These are phyloP conservation scores for Crax fasciolata DNA, from an alignment of 2,797 vertebrate genomes.

Conservation along the genomic window DNA sequence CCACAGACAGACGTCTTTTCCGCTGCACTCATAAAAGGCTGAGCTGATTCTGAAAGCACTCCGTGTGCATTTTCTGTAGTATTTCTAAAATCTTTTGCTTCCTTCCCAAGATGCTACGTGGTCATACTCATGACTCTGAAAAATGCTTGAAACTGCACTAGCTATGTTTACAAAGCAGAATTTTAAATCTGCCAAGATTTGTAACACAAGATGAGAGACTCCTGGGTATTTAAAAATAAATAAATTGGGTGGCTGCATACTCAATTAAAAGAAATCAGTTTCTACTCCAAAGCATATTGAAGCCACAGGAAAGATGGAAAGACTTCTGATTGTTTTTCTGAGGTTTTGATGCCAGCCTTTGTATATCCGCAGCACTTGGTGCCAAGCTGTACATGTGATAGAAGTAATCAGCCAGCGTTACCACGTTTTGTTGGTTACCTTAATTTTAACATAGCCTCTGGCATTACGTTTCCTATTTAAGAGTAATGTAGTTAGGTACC, in stretches of 20 bases:
- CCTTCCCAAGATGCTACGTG: background rate
- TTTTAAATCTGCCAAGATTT: background rate
- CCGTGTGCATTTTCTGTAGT: background rate
- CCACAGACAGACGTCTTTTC: background rate
- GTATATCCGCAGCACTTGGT: background rate
- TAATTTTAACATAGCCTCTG: background rate
- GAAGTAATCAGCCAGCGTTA: background rate
- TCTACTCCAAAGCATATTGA: background rate
- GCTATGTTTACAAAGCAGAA: background rate
- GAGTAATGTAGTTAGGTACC: background rate
- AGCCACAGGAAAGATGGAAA: background rate
- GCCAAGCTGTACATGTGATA: background rate
- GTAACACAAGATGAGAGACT: background rate
- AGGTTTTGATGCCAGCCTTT: background rate
- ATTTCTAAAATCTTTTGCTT: background rate
- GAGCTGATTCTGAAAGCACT: background rate
- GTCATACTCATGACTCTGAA: background rate
- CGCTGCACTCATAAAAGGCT: background rate
- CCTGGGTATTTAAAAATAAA: background rate
- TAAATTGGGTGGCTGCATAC: background rate
- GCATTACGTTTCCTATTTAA: background rate
- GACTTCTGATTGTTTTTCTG: background rate
- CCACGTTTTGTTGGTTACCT: background rate
- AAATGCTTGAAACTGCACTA: conserved; percentile 11
- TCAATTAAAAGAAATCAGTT: background rate